Conservation (phyloP, 2,113 vertebrate species). For the Dryoscopus gambensis region DNA sequence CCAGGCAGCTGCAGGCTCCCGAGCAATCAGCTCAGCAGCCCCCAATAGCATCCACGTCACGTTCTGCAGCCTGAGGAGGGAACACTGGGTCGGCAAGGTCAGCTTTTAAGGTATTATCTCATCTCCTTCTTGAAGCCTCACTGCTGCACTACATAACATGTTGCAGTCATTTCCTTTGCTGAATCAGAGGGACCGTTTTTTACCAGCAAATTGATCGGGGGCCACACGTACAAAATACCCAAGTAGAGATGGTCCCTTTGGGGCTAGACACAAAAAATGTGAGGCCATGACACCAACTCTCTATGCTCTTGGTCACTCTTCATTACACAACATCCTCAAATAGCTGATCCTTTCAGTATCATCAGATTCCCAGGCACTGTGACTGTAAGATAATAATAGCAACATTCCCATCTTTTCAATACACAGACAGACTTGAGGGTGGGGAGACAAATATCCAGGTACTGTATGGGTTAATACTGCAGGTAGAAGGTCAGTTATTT, state of each 20-base stretch:
- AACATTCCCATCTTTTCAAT: neutral
- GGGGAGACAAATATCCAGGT: neutral
- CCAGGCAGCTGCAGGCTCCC: neutral
- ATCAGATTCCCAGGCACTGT: neutral
- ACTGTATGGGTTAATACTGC: neutral
- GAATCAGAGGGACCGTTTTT: neutral
- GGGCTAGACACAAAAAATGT: neutral
- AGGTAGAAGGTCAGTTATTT: neutral
- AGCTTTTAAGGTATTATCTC: conserved; percentile 10
- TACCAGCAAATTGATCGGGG: accelerated
- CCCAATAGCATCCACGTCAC: neutral
- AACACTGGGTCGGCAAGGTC: neutral
- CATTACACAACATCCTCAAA: neutral
- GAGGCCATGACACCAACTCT: neutral
- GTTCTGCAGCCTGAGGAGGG: neutral
- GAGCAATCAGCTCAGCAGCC: neutral
- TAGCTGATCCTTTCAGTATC: neutral
- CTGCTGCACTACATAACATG: neutral
- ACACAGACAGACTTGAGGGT: neutral
- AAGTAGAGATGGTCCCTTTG: accelerated
- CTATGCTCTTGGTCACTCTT: neutral
- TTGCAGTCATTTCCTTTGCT: neutral
- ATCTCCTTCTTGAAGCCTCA: neutral
- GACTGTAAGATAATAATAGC: neutral
- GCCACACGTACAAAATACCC: neutral